phyloP scores from a whole-genome alignment of 2,888 invertebrate species.

The Psylliodes chrysocephalus region DNA sequence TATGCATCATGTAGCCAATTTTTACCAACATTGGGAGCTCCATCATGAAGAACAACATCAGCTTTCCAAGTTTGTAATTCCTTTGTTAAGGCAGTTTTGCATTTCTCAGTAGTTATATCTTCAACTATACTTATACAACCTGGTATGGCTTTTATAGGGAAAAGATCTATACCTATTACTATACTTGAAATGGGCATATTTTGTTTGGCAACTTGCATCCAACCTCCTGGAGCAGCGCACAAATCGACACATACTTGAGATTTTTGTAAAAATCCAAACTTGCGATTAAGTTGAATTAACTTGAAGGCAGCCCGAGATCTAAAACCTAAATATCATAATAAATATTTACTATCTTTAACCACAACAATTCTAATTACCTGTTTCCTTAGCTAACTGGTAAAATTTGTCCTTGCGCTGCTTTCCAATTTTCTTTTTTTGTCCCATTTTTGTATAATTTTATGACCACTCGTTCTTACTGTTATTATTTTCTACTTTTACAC shows the following conservation, averaged over 20 bases:
- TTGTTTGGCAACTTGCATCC: conserved; percentile 98
- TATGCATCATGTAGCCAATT: conserved; percentile 99
- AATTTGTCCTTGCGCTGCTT: conserved; percentile 98
- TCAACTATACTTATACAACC: conserved; percentile 91
- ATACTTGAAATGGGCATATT: conserved; percentile 97
- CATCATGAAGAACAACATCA: conserved; percentile 96
- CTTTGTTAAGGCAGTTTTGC: conserved; percentile 80
- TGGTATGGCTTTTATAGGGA: conserved; percentile 89
- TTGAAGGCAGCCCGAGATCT: conserved; percentile 99
- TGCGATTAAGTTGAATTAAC: conserved; percentile 95
- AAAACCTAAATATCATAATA: conserved; percentile 74
- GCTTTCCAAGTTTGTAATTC: conserved; percentile 96
- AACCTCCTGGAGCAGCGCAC: conserved; percentile 99
- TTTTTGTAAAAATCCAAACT: conserved; percentile 95
- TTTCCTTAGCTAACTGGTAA: conserved; percentile 98
- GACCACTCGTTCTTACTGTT: too few relatives aligned
- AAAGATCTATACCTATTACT: conserved; percentile 95
- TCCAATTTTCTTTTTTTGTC: conserved; percentile 95
- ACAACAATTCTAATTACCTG: conserved; percentile 72
- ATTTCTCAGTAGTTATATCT: conserved; percentile 98
- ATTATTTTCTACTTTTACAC: too few relatives aligned
- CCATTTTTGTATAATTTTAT: conserved; percentile 70
- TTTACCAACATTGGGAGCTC: conserved; percentile 96
- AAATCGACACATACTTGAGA: conserved; percentile 97
- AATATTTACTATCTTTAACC: conserved; percentile 2